Conservation (phyloP, 2,113 vertebrate species). For the Crotalus horridus region DNA sequence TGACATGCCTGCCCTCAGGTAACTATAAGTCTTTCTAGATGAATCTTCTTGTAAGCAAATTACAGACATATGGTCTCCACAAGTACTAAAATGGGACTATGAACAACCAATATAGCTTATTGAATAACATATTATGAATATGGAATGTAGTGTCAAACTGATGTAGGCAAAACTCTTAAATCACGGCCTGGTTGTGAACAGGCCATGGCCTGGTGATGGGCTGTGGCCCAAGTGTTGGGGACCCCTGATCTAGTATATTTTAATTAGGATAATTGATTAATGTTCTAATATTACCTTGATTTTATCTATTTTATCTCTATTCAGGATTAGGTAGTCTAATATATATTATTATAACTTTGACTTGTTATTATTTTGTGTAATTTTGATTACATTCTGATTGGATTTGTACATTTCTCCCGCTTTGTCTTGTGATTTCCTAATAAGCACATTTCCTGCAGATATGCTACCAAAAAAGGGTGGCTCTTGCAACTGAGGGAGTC, state of each 20-base stretch:
- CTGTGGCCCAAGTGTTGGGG: too few species aligned
- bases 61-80: not conserved
- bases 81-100: not conserved
- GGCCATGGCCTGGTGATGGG: too few species aligned
- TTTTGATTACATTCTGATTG: not conserved
- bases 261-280: not conserved
- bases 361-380: not conserved
- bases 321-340: not conserved
- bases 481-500: too few species aligned
- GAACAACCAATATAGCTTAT: not conserved
- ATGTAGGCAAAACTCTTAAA: not conserved
- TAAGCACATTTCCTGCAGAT: not conserved
- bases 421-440: not conserved
- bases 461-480: too few species aligned
- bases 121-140: not conserved
- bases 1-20: not conserved
- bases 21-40: not conserved
- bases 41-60: not conserved
- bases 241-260: not conserved
- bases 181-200: too few species aligned
- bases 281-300: not conserved
- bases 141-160: not conserved
- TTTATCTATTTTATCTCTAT: not conserved
- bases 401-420: not conserved
- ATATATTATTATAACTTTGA: not conserved